Conservation (phyloP, 2,113 vertebrate genomes). For the Perca flavescens region DNA sequence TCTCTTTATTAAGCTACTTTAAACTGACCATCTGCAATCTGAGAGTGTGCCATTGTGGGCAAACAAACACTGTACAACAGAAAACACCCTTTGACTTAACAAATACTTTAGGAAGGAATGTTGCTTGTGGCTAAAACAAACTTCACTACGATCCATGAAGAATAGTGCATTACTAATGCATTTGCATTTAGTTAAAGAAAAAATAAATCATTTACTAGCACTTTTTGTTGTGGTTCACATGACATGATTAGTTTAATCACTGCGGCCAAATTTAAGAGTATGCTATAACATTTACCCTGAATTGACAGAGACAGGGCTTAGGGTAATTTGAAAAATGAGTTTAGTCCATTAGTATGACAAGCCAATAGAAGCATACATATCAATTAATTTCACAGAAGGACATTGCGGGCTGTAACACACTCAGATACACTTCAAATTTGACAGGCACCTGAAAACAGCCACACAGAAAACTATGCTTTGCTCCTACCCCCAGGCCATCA, state of each 20-base stretch:
- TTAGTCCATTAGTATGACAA: constrained; percentile 74
- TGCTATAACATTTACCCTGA: constrained; percentile 67
- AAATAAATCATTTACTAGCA: neutral
- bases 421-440: constrained; percentile 73
- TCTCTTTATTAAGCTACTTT: constrained; percentile 70
- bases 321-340: constrained; percentile 70
- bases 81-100: constrained; percentile 36
- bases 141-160: neutral
- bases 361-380: constrained; percentile 63
- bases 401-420: constrained; percentile 50
- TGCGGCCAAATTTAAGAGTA: constrained; percentile 56
- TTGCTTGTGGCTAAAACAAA: constrained; percentile 7
- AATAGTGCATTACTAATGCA: neutral
- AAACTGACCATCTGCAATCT: constrained; percentile 74
- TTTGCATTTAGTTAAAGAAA: neutral
- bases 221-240: constrained; percentile 14
- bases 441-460: constrained; percentile 70
- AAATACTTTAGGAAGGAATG: constrained; percentile 8
- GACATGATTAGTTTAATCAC: constrained; percentile 58
- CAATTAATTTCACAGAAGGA: constrained; percentile 75
- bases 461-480: constrained; percentile 53
- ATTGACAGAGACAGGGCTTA: constrained; percentile 52
- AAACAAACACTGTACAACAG: constrained; percentile 54
- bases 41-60: constrained; percentile 28
- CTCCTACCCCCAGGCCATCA: constrained; percentile 62